Conservation (phyloP, 2,797 vertebrate species). For the Propithecus perrieri region DNA sequence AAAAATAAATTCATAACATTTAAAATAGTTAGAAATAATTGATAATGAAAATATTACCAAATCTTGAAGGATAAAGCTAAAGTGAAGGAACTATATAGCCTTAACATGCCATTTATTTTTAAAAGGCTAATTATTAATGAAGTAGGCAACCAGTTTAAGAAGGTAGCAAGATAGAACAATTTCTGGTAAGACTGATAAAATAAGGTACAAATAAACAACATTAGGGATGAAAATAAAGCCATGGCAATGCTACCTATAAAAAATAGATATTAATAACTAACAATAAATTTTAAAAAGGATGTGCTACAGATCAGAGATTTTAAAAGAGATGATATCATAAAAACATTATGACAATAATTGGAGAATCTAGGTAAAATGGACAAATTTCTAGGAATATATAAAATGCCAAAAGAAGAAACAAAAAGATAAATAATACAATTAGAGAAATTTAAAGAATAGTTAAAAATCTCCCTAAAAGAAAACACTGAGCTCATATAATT, state of each 20-base stretch:
- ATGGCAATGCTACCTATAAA: neutral
- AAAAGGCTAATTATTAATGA: neutral
- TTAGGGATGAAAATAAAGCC: neutral
- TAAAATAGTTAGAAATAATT: slow-evolving; percentile 7
- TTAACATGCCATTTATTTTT: neutral
- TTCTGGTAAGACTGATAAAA: neutral
- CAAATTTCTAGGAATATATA: neutral
- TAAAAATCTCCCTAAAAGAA: slow-evolving; percentile 22
- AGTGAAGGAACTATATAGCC: neutral
- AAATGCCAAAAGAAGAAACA: neutral
- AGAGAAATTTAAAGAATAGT: neutral
- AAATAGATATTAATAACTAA: neutral
- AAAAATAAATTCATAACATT: neutral
- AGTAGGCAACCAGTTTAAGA: neutral
- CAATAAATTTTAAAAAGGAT: neutral
- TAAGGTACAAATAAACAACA: neutral
- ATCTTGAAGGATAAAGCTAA: neutral
- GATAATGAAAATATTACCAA: neutral
- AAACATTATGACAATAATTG: neutral
- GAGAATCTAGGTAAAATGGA: neutral
- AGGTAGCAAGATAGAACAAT: neutral
- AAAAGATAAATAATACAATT: neutral
- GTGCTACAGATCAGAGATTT: neutral
- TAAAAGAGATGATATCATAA: neutral
- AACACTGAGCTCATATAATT: neutral